Evolutionary conservation across 2,797 vertebrate species (phyloP), one percentile per base, ranked within the genome.

Genomic region (Cottoperca gobio): DNA sequence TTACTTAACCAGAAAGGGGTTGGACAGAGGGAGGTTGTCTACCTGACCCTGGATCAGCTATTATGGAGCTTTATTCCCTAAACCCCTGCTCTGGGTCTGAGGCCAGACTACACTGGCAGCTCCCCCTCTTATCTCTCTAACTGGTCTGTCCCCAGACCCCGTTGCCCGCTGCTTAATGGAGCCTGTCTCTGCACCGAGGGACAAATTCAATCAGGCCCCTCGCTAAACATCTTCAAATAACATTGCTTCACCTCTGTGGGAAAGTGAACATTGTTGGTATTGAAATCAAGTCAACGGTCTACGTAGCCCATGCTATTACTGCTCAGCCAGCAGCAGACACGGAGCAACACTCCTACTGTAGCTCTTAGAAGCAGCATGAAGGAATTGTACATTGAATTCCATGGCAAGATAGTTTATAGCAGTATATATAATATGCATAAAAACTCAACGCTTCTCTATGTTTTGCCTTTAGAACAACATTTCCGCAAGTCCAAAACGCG

Each of bases 61-160:
- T 92, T 93, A 95, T 86, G 83, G 86, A 88, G 91, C 90, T 92
- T 87, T 93, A 94, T 93, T 96, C 94, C 93, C 94, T 83, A 92
- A 95, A 89, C 87, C 87, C 90, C 89, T 88, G 58, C 77, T 81
- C 85, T 81, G 88, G 73, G 89, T 86, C 91, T 89, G 86, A 85
- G 82, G 88, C 86, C 91, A 92, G 61, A 80, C 90, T 89, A 49
- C 58, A 84, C 90, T 86, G 85, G 81, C 71, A 82, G 82, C 72
- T 64, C 65, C 71, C 71, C 76, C 65, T 79, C 85, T 91, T 91
- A 90, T 86, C 89, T 89, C 86, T 89, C 86, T 91, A 90, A 94
- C 90, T 87, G 88, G 83, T 90, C 83, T 88, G 88, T 92, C 90
- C 89, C 85, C 68, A 84, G 79, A 89, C 79, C 89, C 86, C 81